Base-by-base conservation (phyloP, 2,797 vertebrate species). In the Artibeus lituratus region DNA sequence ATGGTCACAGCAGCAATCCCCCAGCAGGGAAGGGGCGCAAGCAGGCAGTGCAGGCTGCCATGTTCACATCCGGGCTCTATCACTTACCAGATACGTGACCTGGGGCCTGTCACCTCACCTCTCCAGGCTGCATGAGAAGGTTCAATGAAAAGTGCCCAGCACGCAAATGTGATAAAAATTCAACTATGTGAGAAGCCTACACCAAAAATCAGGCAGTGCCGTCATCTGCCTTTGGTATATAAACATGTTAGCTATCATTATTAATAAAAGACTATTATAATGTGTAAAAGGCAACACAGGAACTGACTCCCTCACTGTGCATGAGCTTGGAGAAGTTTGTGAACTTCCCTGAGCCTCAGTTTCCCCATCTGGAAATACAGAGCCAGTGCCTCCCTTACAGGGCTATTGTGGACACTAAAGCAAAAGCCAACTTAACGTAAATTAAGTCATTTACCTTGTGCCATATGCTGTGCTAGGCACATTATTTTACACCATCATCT, bases 321-420 rank as follows among this genome's bases (percentile, higher is more conserved):
- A 59, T 78, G 82, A 67, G 7, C 26, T 29, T 59, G 7, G 26
- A 70, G 26, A 80, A 55, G 6, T 57, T 1, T 80, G 24, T 47
- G 70, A 91, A 81, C 57, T 5, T 76, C 62, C 26, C 53, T 16
- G 57, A 97, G 93, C 65, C 91, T 97, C 86, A 74, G 57, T 84
- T 94, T 96, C 81, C 37, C 80, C 59, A 67, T 6, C 24, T 32
- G 51, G 62, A 76, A 78, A 80, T 14, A 44, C 2, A 2, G 37
- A 22, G 32, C 39, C 82, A 57, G 74, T 14, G 21, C 51, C 49
- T 44, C 29, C 47, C 44, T 76, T 26, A 35, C 0, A 67, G 16
- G 35, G 32, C 57, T n/a, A 78, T 1, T 12, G 57, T 69, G 44
- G 19, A 82, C 69, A 49, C 39, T 39, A 26, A 67, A 74, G 24